Evolutionary conservation across 2,888 invertebrate genomes (phyloP).

Genomic region (Aspidiotus rigidus): DNA sequence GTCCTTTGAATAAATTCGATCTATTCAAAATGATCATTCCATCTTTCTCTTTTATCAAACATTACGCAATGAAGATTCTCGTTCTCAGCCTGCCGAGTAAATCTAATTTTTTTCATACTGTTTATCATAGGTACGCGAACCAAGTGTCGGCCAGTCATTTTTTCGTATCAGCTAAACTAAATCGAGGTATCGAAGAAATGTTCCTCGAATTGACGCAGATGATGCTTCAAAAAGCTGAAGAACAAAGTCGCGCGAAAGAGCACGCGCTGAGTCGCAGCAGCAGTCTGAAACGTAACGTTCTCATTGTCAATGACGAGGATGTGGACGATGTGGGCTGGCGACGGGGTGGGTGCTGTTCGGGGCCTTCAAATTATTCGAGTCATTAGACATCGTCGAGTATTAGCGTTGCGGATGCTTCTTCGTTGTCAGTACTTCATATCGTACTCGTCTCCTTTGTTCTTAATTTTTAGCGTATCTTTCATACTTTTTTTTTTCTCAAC

Average conservation of each 20-base stretch:
- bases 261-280: constrained; percentile 43
- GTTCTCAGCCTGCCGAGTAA: background rate
- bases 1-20: background rate
- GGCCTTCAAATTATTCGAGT: constrained; percentile 6
- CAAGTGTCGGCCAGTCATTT: constrained; percentile 87
- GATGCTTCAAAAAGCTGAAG: constrained; percentile 52
- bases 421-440: too few species aligned
- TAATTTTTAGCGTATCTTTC: too few species aligned
- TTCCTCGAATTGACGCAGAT: constrained; percentile 72
- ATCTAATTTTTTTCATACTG: background rate
- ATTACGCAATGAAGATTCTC: too few species aligned
- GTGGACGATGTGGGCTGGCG: constrained; percentile 17
- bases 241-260: constrained; percentile 41
- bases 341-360: constrained; percentile 21
- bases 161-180: constrained; percentile 86
- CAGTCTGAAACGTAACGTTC: constrained; percentile 45
- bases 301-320: constrained; percentile 45
- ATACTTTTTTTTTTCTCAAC: too few species aligned
- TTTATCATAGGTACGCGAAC: constrained; percentile 63
- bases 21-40: background rate
- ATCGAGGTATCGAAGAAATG: constrained; percentile 83
- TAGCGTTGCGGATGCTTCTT: too few species aligned
- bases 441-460: too few species aligned
- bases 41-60: background rate
- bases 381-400: too few species aligned